These are phyloP conservation scores for Macrotus californicus DNA, from an alignment of 2,113 vertebrate genomes.

Conservation along the genomic window DNA sequence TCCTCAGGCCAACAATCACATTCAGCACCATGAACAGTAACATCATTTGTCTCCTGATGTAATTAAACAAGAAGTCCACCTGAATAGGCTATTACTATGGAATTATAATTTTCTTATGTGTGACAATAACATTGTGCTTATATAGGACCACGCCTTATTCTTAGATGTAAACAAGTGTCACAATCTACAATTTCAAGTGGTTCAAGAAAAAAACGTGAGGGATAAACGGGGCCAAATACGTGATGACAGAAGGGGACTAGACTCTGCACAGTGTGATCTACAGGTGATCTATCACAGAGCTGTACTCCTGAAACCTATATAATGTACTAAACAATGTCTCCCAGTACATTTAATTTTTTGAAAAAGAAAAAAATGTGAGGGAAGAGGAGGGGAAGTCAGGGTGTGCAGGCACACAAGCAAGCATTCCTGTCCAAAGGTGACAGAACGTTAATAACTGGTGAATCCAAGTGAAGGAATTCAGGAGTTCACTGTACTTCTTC, in stretches of 20 bases:
- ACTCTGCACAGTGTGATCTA: not conserved
- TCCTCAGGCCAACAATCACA: not conserved
- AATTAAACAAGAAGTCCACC: not conserved
- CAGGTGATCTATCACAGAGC: not conserved
- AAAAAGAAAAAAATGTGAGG: not conserved
- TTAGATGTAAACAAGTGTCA: not conserved
- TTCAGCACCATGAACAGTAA: not conserved
- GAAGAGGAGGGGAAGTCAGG: not conserved
- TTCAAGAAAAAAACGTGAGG: not conserved
- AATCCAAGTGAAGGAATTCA: not conserved
- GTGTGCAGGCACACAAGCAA: not conserved
- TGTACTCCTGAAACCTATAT: not conserved
- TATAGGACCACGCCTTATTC: not conserved
- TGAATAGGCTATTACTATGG: not conserved
- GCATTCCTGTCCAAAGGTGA: not conserved
- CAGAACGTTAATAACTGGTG: not conserved
- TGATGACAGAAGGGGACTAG: not conserved
- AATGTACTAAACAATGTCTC: not conserved
- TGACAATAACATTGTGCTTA: not conserved
- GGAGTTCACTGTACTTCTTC: not conserved
- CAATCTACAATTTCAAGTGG: not conserved
- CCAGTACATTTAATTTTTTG: not conserved
- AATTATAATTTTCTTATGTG: slow-evolving; percentile 3
- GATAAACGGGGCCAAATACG: not conserved
- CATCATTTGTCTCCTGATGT: not conserved